Conservation (phyloP, 2,888 invertebrate species). For the Brachyopa scutellaris region DNA sequence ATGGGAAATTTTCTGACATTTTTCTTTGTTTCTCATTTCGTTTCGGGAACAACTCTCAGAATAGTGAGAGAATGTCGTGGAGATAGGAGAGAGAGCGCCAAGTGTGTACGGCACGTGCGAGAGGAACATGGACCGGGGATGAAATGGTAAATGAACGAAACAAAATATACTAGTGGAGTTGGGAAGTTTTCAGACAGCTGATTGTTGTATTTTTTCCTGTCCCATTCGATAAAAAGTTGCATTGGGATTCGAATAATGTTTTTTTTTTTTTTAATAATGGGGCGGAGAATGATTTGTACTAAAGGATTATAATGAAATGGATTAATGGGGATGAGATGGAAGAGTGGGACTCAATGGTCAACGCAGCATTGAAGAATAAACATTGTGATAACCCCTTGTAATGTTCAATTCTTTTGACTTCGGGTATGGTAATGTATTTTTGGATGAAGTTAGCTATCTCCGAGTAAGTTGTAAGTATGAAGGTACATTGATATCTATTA, state of each 20-base stretch:
- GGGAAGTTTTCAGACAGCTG: conserved; percentile 57
- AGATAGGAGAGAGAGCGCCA: conserved; percentile 32
- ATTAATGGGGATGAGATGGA: too few relatives aligned
- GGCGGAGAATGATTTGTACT: too few relatives aligned
- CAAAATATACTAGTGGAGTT: conserved; percentile 38
- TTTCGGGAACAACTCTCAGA: conserved; percentile 1
- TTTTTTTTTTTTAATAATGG: too few relatives aligned
- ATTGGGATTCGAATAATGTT: conserved; percentile 7
- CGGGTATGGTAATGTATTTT: too few relatives aligned
- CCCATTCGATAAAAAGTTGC: not conserved
- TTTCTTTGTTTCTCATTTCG: conserved; percentile 54
- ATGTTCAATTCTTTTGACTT: too few relatives aligned
- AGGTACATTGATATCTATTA: too few relatives aligned
- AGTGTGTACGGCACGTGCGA: conserved; percentile 67
- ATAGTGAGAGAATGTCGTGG: conserved; percentile 4
- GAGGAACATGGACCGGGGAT: conserved; percentile 42
- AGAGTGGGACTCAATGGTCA: too few relatives aligned
- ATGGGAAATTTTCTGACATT: conserved; percentile 67
- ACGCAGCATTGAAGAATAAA: too few relatives aligned
- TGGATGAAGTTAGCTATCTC: too few relatives aligned
- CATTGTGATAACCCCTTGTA: too few relatives aligned
- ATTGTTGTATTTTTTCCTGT: not conserved
- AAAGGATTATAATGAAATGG: too few relatives aligned
- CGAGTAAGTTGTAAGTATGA: too few relatives aligned
- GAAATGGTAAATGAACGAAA: conserved; percentile 22